These are phyloP conservation scores for Rhimphoctona megacephalus DNA, from an alignment of 2,888 invertebrate genomes.

Conservation along the genomic window DNA sequence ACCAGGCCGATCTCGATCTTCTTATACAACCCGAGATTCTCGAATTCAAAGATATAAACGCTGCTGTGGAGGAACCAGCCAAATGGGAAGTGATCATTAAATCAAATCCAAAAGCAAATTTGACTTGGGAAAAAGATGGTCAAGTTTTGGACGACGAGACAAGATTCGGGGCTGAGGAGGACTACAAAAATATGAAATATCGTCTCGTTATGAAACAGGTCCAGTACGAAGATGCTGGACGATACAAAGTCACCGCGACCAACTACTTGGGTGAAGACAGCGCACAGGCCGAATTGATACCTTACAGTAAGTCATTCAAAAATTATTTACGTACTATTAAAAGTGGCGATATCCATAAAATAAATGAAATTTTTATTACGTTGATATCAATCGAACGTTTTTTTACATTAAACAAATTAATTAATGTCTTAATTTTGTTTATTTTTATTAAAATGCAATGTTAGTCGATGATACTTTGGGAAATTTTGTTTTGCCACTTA, in stretches of 20 bases:
- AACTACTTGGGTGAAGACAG: constrained; percentile 92
- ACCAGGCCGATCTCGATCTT: constrained; percentile 90
- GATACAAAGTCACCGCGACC: constrained; percentile 91
- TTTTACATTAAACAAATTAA: no score
- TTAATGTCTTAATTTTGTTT: no score
- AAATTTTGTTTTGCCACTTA: no score
- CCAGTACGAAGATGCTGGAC: constrained; percentile 90
- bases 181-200: constrained; percentile 88
- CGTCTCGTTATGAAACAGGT: constrained; percentile 91
- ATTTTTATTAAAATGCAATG: no score
- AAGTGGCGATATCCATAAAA: background rate
- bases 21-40: constrained; percentile 92
- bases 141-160: constrained; percentile 87
- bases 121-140: constrained; percentile 92
- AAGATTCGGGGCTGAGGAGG: constrained; percentile 87
- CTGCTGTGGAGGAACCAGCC: constrained; percentile 91
- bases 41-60: constrained; percentile 90
- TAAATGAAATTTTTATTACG: background rate
- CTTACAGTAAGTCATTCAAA: constrained; percentile 88
- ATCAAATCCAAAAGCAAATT: constrained; percentile 95
- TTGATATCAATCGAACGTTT: no score
- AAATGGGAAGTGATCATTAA: constrained; percentile 93
- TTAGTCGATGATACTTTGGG: no score
- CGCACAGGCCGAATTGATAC: constrained; percentile 89
- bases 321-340: background rate